Evolutionary conservation across 1,140 invertebrate genomes (phyloP), one percentile per base, ranked within the genome.

Genomic region (Musca domestica): DNA sequence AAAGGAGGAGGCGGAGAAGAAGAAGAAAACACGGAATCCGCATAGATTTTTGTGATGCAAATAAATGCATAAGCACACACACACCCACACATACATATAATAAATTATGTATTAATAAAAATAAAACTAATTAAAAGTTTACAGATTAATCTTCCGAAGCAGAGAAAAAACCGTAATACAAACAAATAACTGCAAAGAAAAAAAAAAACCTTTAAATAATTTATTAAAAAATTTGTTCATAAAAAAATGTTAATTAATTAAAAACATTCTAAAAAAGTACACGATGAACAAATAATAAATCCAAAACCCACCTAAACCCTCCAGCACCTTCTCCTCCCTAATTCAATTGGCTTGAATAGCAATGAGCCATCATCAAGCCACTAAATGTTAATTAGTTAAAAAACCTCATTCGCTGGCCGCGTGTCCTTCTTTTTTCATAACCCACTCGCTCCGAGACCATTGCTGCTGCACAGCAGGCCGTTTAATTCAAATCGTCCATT

Each of bases 361-460:
- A 19, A 48, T n/a, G 7, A 2, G 9, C 19, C 23, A 52, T 56
- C 22, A 67, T 73, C 70, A 76, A 77, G 77, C 76, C 76, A 71
- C 74, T 74, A 78, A 78, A 77, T 78, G 76, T 77, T 77, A 77
- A 78, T 78, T 78, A 78, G 76, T 78, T 78, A 78, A 78, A 61
- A 30, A 30, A 30, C 27, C 27, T 30, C 27, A 30, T 41, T 5
- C 34, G 2, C 34, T 41, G 10, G 34, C n/a, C n/a, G n/a, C n/a
- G 34, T 41, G 4, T 41, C 5, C 34, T 41, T 41, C 2, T 41
- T 41, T 41, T 41, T 7, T 41, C n/a, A n/a, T n/a, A 2, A 41
- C 4, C 10, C 34, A 5, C 34, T 5, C 34, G 34, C 10, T 5
- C 6, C 34, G 4, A 10, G 34, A 12, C 34, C 10, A 41, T 41